Evolutionary conservation across 1,140 invertebrate genomes (phyloP).

Genomic region (Heliothis virescens): DNA sequence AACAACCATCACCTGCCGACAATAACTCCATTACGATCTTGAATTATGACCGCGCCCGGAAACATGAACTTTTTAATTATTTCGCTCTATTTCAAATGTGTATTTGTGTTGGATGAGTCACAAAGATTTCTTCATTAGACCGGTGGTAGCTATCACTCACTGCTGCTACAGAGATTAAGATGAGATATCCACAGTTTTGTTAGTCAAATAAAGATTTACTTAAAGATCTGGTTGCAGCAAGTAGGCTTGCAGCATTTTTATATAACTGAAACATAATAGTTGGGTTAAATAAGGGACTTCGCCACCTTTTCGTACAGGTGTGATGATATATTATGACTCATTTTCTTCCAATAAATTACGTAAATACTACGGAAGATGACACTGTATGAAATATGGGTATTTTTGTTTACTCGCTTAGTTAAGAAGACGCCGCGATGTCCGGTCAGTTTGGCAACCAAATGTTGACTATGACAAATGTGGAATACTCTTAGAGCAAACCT

Average conservation of each 20-base stretch:
- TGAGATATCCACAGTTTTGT: too few relatives aligned
- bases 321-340: background rate
- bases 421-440: slow-evolving; percentile 5
- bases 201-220: too few relatives aligned
- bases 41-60: slow-evolving; percentile 22
- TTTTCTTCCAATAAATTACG: background rate
- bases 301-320: too few relatives aligned
- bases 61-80: slow-evolving; percentile 45
- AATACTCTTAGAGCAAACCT: background rate
- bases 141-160: too few relatives aligned
- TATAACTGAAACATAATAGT: too few relatives aligned
- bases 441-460: background rate
- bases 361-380: slow-evolving; percentile 11
- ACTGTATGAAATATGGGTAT: background rate
- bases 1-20: slow-evolving; percentile 16
- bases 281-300: too few relatives aligned
- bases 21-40: slow-evolving; percentile 9
- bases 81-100: slow-evolving; percentile 6
- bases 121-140: background rate
- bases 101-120: slow-evolving; percentile 28
- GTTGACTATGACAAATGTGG: slow-evolving; percentile 24
- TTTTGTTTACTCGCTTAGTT: slow-evolving; percentile 28
- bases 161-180: too few relatives aligned
- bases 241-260: too few relatives aligned
- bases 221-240: background rate